Evolutionary conservation across 1,140 invertebrate genomes (phyloP).

Genomic region (Cydia strobilella): DNA sequence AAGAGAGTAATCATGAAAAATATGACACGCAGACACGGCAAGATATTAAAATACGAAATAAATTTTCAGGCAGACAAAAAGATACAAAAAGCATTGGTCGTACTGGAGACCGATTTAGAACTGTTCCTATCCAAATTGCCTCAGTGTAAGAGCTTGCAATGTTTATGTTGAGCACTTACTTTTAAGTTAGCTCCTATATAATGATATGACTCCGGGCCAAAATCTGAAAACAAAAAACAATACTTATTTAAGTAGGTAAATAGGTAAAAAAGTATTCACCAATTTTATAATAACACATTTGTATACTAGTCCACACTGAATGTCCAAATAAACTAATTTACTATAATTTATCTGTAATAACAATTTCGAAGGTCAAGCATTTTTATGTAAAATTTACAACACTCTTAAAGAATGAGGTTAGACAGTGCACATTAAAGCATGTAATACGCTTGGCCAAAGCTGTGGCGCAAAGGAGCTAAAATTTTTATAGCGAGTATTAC

Average conservation of each 20-base stretch:
- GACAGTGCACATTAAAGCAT: constrained; percentile 17
- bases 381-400: not conserved
- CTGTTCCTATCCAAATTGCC: not conserved
- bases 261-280: too few relatives aligned
- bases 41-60: constrained; percentile 66
- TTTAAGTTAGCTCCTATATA: constrained; percentile 69
- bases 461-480: constrained; percentile 10
- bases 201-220: constrained; percentile 75
- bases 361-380: not conserved
- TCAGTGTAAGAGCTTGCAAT: constrained; percentile 18
- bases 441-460: constrained; percentile 19
- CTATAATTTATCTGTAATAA: too few relatives aligned
- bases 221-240: constrained; percentile 65
- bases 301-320: too few relatives aligned
- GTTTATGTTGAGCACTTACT: constrained; percentile 55
- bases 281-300: too few relatives aligned
- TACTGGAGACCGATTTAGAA: constrained; percentile 16
- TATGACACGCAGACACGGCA: constrained; percentile 55
- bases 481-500: constrained; percentile 13
- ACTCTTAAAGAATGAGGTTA: not conserved
- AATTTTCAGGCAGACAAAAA: constrained; percentile 50
- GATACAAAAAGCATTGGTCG: constrained; percentile 23
- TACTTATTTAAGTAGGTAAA: not conserved
- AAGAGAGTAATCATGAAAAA: constrained; percentile 66
- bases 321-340: too few relatives aligned